A percentile compares a stretch with the other conserved stretches of the same genome.
Evolutionary conservation across 2,888 invertebrate species (phyloP).

Genomic region (Acleris sparsana): DNA sequence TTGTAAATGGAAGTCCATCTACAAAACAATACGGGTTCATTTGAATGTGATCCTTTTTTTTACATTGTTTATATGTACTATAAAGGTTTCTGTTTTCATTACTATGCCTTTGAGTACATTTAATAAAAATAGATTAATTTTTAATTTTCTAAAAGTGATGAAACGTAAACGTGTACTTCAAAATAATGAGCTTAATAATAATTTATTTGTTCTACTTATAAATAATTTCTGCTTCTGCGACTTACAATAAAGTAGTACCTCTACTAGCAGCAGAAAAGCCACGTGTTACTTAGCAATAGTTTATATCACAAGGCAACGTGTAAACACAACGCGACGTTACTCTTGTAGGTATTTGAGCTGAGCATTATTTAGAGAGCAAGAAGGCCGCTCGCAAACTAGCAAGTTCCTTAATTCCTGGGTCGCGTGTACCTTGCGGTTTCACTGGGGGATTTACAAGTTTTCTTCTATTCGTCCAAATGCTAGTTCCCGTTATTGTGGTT

Average conservation of each 20-base stretch:
- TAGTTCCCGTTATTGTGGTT: slow-evolving; percentile 60
- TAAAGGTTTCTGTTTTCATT: slow-evolving; percentile 1
- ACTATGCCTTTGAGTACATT: too few relatives aligned
- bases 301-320: slow-evolving; percentile 4
- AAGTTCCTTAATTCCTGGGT: slow-evolving; percentile 52
- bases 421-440: slow-evolving; percentile 70
- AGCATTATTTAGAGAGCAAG: slow-evolving; percentile 39
- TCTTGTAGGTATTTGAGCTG: slow-evolving; percentile 26
- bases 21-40: slow-evolving; percentile 43
- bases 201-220: too few relatives aligned
- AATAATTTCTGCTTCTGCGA: too few relatives aligned
- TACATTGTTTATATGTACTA: neutral
- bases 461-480: slow-evolving; percentile 71
- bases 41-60: slow-evolving; percentile 13
- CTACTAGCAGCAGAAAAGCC: too few relatives aligned
- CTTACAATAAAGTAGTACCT: too few relatives aligned
- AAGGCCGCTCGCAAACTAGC: slow-evolving; percentile 41
- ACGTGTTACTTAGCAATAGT: neutral
- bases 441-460: slow-evolving; percentile 74
- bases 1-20: too few relatives aligned
- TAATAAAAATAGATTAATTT: too few relatives aligned
- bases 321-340: slow-evolving; percentile 21
- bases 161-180: too few relatives aligned
- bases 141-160: too few relatives aligned
- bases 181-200: too few relatives aligned